Evolutionary conservation across 1,140 invertebrate genomes (phyloP).

Genomic region (Drosophila truncata): DNA sequence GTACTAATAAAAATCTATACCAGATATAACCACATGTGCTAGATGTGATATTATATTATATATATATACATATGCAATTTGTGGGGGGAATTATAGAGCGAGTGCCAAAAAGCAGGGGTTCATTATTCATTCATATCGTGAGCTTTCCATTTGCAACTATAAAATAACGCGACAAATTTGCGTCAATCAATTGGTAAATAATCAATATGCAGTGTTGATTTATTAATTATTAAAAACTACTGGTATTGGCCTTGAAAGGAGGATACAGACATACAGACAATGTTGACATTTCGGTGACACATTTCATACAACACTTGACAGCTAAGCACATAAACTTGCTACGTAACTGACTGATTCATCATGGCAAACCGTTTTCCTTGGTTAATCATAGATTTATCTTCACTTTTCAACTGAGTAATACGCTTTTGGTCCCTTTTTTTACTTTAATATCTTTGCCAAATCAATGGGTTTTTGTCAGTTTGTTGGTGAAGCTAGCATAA

Average conservation of each 20-base stretch:
- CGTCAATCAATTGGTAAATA: slow-evolving; percentile 6
- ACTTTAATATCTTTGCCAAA: not conserved
- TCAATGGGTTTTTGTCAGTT: not conserved
- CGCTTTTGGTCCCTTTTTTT: not conserved
- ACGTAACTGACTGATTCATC: slow-evolving; percentile 16
- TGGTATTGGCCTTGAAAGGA: slow-evolving; percentile 3
- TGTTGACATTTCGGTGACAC: slow-evolving; percentile 10
- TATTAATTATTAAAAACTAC: slow-evolving; percentile 7
- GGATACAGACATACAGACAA: not conserved
- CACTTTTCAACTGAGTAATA: not conserved
- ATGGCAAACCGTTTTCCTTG: not conserved
- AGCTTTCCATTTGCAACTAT: slow-evolving; percentile 53
- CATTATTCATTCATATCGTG: slow-evolving; percentile 43
- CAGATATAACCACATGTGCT: slow-evolving; percentile 30
- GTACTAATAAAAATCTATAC: slow-evolving; percentile 54
- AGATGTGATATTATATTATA: slow-evolving; percentile 34
- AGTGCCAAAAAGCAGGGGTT: slow-evolving; percentile 20
- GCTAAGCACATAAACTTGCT: not conserved
- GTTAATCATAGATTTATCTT: not conserved
- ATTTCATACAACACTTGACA: slow-evolving; percentile 1
- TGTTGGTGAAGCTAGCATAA: not conserved
- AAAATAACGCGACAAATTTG: slow-evolving; percentile 8
- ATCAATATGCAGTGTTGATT: slow-evolving; percentile 7
- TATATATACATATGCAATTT: not conserved
- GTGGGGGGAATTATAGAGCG: slow-evolving; percentile 36